These are phyloP conservation scores for Leuciscus waleckii DNA, from an alignment of 2,797 vertebrate genomes.

Conservation along the genomic window DNA sequence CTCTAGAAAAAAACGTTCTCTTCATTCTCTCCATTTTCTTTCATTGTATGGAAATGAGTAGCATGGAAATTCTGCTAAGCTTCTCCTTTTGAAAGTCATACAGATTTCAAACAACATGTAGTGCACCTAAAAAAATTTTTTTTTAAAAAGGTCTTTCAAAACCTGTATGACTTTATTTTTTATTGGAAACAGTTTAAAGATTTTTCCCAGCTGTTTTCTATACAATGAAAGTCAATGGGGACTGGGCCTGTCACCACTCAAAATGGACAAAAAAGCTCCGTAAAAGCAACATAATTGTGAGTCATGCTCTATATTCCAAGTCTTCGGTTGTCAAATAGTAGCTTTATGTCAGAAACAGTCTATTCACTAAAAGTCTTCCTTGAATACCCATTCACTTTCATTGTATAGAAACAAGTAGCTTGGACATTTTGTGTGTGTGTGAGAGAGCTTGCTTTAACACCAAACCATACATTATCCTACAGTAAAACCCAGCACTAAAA, in stretches of 20 bases:
- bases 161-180: background rate
- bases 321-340: background rate
- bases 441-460: background rate
- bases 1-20: background rate
- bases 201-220: background rate
- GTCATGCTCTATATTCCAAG: background rate
- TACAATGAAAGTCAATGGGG: background rate
- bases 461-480: background rate
- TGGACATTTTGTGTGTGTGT: background rate
- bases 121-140: background rate
- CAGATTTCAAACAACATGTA: background rate
- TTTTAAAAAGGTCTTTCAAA: background rate
- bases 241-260: background rate
- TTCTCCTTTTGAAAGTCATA: background rate
- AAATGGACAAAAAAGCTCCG: background rate
- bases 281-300: background rate
- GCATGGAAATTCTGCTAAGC: background rate
- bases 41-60: background rate
- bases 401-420: background rate
- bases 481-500: background rate
- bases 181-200: background rate
- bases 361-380: background rate
- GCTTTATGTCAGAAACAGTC: background rate
- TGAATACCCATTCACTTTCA: background rate
- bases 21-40: background rate